A percentile compares a stretch with the other conserved stretches of the same genome.
Conservation (phyloP, 2,113 vertebrate species). For the Rhinolophus sinicus region DNA sequence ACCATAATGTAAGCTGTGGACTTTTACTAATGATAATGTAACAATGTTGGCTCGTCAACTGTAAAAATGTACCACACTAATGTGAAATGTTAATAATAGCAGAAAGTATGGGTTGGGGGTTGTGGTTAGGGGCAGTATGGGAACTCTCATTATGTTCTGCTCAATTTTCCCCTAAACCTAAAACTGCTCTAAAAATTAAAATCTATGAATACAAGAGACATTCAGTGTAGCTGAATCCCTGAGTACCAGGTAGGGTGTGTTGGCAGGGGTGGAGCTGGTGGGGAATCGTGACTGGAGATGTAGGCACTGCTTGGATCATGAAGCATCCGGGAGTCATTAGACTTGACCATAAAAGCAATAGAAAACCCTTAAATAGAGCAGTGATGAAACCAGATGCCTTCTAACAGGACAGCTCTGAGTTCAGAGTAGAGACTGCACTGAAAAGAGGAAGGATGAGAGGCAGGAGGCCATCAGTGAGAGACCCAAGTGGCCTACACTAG, state of each 20-base stretch:
- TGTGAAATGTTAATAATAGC: neutral
- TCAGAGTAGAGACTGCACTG: neutral
- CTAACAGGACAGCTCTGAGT: neutral
- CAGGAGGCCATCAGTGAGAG: neutral
- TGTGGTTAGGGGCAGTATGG: neutral
- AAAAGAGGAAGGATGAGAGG: neutral
- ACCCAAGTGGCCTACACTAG: neutral
- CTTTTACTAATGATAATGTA: neutral
- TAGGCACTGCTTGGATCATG: neutral
- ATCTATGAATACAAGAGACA: neutral
- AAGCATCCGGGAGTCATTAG: neutral
- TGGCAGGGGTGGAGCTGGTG: neutral
- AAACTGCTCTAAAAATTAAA: neutral
- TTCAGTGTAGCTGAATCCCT: neutral
- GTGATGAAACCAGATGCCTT: neutral
- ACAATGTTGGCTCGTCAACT: neutral
- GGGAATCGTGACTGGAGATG: neutral
- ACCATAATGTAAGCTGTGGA: neutral
- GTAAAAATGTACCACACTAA: neutral
- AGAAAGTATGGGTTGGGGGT: no score
- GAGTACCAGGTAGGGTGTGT: neutral
- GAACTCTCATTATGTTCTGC: neutral
- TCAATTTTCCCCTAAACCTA: neutral
- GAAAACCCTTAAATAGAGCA: neutral
- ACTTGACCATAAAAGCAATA: neutral